These are phyloP conservation scores for Diorhabda carinulata DNA, from an alignment of 1,140 invertebrate genomes.

Conservation along the genomic window DNA sequence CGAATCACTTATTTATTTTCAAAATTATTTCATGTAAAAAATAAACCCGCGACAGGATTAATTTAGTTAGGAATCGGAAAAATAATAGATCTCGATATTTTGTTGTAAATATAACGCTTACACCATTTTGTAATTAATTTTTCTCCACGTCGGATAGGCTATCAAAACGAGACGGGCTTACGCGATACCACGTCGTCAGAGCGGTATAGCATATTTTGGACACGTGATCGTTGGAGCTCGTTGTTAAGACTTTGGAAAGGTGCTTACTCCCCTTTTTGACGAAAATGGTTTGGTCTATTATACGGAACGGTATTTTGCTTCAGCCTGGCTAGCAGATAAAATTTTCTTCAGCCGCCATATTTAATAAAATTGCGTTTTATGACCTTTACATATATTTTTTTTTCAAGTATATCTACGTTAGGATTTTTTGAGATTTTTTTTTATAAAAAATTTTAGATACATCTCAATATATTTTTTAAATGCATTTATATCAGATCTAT, in stretches of 20 bases:
- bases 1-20: no score
- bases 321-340: conserved; percentile 30
- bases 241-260: conserved; percentile 36
- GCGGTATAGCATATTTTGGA: conserved; percentile 18
- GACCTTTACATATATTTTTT: conserved; percentile 1
- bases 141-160: conserved; percentile 24
- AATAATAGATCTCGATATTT: no score
- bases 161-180: conserved; percentile 25
- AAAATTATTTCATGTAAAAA: no score
- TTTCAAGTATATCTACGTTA: background rate
- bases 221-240: conserved; percentile 42
- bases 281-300: conserved; percentile 43
- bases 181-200: conserved; percentile 14
- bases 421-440: background rate
- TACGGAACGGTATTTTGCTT: conserved; percentile 44
- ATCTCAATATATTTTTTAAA: no score
- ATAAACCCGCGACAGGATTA: no score
- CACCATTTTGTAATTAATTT: conserved; percentile 23
- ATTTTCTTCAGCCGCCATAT: conserved; percentile 29
- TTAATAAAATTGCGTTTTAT: conserved; percentile 14
- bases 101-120: no score
- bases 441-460: no score
- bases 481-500: no score
- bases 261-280: conserved; percentile 42
- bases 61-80: no score